phyloP scores from a whole-genome alignment of 2,113 vertebrate genomes.

The Dolichotis patagonum region DNA sequence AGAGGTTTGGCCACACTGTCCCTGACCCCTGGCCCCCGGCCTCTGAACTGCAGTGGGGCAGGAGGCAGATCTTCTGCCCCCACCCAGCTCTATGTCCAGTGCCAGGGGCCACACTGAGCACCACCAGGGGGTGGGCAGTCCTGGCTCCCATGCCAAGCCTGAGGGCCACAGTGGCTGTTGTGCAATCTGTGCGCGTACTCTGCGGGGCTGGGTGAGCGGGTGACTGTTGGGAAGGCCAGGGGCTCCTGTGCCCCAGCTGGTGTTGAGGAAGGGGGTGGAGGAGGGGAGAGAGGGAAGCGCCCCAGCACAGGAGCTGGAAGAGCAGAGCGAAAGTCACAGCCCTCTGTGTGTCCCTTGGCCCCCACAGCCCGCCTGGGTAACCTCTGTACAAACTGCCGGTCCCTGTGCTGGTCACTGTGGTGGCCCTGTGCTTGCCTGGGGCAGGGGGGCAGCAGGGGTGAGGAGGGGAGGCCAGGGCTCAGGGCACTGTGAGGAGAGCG shows the following conservation, averaged over 20 bases:
- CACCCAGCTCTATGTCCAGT: background rate
- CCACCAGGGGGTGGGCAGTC: background rate
- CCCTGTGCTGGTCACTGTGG: background rate
- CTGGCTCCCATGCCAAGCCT: background rate
- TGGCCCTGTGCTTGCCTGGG: background rate
- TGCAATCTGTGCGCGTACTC: conserved; percentile 47
- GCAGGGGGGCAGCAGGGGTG: background rate
- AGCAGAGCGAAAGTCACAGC: background rate
- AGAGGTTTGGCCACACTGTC: background rate
- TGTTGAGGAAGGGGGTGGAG: too few species aligned
- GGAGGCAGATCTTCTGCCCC: background rate
- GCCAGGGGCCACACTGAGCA: background rate
- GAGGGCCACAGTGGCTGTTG: conserved; percentile 14
- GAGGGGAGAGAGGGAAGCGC: too few species aligned
- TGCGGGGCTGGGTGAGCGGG: background rate
- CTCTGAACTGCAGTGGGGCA: background rate
- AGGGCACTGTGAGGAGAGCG: background rate
- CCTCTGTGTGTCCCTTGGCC: background rate
- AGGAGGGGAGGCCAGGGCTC: background rate
- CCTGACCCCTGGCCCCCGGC: background rate
- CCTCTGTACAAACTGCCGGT: background rate
- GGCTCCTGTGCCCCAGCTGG: background rate
- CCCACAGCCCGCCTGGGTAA: background rate
- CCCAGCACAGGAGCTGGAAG: too few species aligned
- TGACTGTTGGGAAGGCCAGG: conserved; percentile 50